phyloP scores from a whole-genome alignment of 2,797 vertebrate species.

The Sylvilagus floridanus region DNA sequence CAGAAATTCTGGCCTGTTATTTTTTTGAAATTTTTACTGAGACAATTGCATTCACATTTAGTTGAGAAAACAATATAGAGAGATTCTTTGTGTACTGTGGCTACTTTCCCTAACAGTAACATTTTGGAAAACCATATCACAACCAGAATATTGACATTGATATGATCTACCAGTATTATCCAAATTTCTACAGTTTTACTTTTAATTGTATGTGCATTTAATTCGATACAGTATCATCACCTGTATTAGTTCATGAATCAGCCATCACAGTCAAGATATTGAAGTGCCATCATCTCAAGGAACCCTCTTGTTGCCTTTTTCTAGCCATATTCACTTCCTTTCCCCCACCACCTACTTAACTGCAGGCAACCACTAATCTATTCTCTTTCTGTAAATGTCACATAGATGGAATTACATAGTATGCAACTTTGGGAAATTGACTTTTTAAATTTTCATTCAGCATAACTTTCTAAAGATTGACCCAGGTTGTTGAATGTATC shows the following conservation, averaged over 20 bases:
- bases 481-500: neutral
- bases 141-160: neutral
- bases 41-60: neutral
- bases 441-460: neutral
- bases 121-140: neutral
- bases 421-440: neutral
- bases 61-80: neutral
- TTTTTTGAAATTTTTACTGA: neutral
- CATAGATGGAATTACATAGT: neutral
- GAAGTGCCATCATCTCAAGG: neutral
- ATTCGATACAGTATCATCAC: neutral
- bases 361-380: neutral
- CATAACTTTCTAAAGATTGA: neutral
- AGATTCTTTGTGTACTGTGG: neutral
- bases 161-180: neutral
- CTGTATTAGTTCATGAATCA: neutral
- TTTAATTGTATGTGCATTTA: neutral
- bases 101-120: neutral
- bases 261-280: neutral
- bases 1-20: neutral
- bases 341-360: neutral
- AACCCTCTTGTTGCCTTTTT: neutral
- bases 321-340: neutral
- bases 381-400: constrained; percentile 1
- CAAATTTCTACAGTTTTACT: neutral